Percentiles rank a stretch among this genome's conserved stretches.
Conservation (phyloP, 2,797 vertebrate species). For the Cheirogaleus major region DNA sequence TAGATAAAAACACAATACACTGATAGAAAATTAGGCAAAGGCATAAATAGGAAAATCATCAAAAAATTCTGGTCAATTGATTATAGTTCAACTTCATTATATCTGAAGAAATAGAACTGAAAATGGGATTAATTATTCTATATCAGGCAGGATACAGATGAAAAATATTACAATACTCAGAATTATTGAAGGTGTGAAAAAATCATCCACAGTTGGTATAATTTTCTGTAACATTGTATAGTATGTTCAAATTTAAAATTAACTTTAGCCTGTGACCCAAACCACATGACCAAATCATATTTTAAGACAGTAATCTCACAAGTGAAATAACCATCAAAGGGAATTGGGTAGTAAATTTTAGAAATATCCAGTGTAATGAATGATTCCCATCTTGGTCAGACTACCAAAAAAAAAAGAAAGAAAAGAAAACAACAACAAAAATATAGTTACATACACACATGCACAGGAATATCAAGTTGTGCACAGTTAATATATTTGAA, state of each 20-base stretch:
- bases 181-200: background rate
- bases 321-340: background rate
- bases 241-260: background rate
- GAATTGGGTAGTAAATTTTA: background rate
- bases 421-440: background rate
- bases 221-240: background rate
- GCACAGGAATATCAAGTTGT: background rate
- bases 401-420: background rate
- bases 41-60: background rate
- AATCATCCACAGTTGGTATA: background rate
- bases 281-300: background rate
- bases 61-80: background rate
- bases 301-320: background rate
- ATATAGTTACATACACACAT: background rate
- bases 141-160: background rate
- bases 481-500: background rate
- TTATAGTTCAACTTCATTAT: background rate
- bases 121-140: background rate
- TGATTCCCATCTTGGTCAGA: background rate
- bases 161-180: background rate
- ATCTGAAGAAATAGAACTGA: background rate
- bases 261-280: background rate
- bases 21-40: constrained; percentile 23
- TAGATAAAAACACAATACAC: background rate
- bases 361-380: background rate